These are phyloP conservation scores for Latheticus oryzae DNA, from an alignment of 2,888 invertebrate genomes.

Conservation along the genomic window DNA sequence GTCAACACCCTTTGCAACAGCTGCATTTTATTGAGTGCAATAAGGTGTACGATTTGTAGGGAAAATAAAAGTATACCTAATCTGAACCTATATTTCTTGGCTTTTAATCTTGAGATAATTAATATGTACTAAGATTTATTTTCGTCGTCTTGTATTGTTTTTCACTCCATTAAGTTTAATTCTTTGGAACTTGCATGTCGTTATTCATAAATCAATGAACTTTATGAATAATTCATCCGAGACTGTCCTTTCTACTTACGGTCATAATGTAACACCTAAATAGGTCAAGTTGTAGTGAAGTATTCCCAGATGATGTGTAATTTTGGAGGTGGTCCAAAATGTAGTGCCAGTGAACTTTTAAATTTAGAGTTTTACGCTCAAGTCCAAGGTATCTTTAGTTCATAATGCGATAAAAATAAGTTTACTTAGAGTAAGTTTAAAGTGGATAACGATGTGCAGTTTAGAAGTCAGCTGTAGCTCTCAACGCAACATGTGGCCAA, in stretches of 20 bases:
- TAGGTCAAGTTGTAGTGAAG: too few relatives aligned
- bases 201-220: conserved; percentile 36
- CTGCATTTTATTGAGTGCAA: conserved; percentile 49
- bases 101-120: too few relatives aligned
- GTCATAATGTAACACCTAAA: conserved; percentile 34
- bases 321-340: conserved; percentile 27
- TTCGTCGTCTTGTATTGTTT: conserved; percentile 11
- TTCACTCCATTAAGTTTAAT: conserved; percentile 39
- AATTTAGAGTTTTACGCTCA: conserved; percentile 26
- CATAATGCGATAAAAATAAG: conserved; percentile 4
- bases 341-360: conserved; percentile 29
- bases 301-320: conserved; percentile 16
- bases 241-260: conserved; percentile 31
- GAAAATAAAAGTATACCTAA: conserved; percentile 15
- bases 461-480: background rate
- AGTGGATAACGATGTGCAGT: too few relatives aligned
- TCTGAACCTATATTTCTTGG: too few relatives aligned
- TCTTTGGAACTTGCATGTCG: conserved; percentile 29
- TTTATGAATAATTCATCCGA: conserved; percentile 38
- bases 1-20: conserved; percentile 47
- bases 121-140: conserved; percentile 4
- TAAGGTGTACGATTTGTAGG: conserved; percentile 47
- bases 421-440: conserved; percentile 1
- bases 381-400: conserved; percentile 24
- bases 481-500: conserved; percentile 4